Evolutionary conservation across 2,797 vertebrate genomes (phyloP), one percentile per base, ranked within the genome.

Genomic region (Haliaeetus vocifer): DNA sequence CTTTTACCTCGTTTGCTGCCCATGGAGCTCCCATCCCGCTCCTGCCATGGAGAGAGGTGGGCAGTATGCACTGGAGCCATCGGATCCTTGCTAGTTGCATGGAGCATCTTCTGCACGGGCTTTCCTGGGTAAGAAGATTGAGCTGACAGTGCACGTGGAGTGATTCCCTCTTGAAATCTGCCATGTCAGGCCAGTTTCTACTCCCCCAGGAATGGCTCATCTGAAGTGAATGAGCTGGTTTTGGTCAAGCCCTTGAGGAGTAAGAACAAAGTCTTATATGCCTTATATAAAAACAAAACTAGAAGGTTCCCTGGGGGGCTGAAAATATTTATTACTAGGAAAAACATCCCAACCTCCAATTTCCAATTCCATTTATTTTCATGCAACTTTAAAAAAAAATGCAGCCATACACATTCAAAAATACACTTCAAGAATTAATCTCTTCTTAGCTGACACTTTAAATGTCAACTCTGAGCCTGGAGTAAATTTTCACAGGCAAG

Each of bases 401-500:
- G 7, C 59, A 94, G 52, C 42, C 53, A 28, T 56, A 74, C 15
- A 15, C 72, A 87, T 81, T 91, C 9, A 21, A 87, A 95, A 91
- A 94, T 47, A 72, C 14, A 62, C 47, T 89, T 71, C 49, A 63
- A 74, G 67, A 94, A 96, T 88, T 95, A 96, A 96, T 96, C 85
- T 95, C 62, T 74, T 85, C 71, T 87, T 80, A 92, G 91, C 80
- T 80, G 92, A 80, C 70, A 76, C 89, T 95, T 91, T 72, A 96
- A 97, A 97, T 97, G 93, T 97, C 92, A 95, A 5, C 77, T 40
- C 49, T 79, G 92, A 96, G 92, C 80, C 86, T 44, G 52, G 92
- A 90, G 94, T 80, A 92, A 96, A 95, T 94, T 97, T 94, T 92
- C 80, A 56, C n/a, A 19, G 94, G 73, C 85, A 87, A 90, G 82